Conservation (phyloP, 92 coral and sea anemone species). For the Porites lobata region DNA sequence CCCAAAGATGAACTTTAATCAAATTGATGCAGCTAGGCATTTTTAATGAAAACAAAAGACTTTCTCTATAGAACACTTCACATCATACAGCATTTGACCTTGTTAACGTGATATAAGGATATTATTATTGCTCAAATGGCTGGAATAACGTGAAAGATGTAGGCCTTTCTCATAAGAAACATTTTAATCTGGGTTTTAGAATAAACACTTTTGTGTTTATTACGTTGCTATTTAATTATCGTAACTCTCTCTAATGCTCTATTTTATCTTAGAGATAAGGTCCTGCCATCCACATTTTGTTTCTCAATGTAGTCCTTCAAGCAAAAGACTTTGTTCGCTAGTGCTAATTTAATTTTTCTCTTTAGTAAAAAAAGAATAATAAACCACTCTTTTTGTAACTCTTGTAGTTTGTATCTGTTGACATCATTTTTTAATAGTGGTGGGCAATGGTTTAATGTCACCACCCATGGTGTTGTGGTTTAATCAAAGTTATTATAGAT, state of each 20-base stretch:
- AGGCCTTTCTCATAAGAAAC: neutral
- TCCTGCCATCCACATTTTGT: neutral
- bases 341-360: slow-evolving; percentile 29
- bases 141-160: neutral
- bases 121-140: slow-evolving; percentile 9
- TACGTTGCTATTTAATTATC: neutral
- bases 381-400: slow-evolving; percentile 6
- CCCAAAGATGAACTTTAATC: slow-evolving; percentile 88
- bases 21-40: slow-evolving; percentile 53
- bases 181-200: neutral
- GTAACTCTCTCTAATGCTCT: neutral
- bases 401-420: too few relatives aligned
- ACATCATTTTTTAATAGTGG: too few relatives aligned
- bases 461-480: too few relatives aligned
- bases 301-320: neutral
- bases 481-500: too few relatives aligned
- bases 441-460: too few relatives aligned
- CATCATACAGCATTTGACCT: slow-evolving; percentile 24
- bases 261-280: slow-evolving; percentile 20
- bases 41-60: slow-evolving; percentile 56
- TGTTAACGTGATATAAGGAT: slow-evolving; percentile 54
- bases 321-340: neutral
- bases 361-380: slow-evolving; percentile 35
- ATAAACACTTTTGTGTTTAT: neutral
- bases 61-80: slow-evolving; percentile 6